Percentiles rank a stretch among this genome's conserved stretches.
Conservation (phyloP, 2,113 vertebrate species). For the Triplophysa dalaica region DNA sequence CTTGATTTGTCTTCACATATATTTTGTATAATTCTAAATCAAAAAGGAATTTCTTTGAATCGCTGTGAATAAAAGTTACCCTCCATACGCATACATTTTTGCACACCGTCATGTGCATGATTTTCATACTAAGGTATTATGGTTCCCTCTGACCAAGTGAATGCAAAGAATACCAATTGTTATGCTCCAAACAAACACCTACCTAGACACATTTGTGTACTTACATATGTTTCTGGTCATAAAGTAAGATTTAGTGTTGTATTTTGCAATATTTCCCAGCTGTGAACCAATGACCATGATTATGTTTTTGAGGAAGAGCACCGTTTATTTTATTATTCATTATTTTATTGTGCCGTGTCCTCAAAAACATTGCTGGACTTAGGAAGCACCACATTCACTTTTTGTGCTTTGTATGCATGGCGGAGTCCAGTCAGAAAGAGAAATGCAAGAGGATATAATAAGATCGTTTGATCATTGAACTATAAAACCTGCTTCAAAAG, state of each 20-base stretch:
- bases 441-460: not conserved
- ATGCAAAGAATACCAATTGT: too few relatives aligned
- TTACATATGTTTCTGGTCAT: not conserved
- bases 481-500: not conserved
- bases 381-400: not conserved
- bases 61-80: too few relatives aligned
- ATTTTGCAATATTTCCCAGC: not conserved
- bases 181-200: not conserved
- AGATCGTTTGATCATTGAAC: not conserved
- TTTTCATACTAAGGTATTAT: too few relatives aligned
- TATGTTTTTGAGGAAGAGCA: conserved; percentile 19
- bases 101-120: too few relatives aligned
- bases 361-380: conserved; percentile 9
- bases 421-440: not conserved
- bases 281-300: not conserved
- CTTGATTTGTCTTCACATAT: too few relatives aligned
- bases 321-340: not conserved
- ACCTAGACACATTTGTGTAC: not conserved
- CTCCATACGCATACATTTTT: too few relatives aligned
- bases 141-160: too few relatives aligned
- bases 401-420: conserved; percentile 19
- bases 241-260: not conserved
- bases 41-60: too few relatives aligned
- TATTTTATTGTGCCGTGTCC: not conserved
- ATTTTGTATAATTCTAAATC: too few relatives aligned